Percentiles rank a stretch among this genome's conserved stretches.
phyloP scores from a whole-genome alignment of 2,113 vertebrate genomes.

The Forbesichthys papilliferus region DNA sequence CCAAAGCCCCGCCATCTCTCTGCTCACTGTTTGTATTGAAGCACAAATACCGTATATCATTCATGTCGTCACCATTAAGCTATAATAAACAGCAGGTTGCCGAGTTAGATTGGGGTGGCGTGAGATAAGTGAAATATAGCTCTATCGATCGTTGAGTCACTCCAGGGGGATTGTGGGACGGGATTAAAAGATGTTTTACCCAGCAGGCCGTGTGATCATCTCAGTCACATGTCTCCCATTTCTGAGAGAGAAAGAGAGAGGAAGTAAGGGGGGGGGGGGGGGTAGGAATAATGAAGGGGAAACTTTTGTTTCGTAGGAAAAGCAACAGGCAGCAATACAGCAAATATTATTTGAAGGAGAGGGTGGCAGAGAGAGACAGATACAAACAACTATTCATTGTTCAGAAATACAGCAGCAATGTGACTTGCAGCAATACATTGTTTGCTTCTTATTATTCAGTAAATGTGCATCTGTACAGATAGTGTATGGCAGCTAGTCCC shows the following conservation, averaged over 20 bases:
- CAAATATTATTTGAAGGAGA: not conserved
- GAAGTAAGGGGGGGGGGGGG: not conserved
- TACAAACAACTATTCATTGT: not conserved
- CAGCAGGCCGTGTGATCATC: conserved; percentile 56
- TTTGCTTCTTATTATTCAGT: too few species aligned
- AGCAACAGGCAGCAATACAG: not conserved
- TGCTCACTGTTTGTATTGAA: not conserved
- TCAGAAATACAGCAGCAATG: not conserved
- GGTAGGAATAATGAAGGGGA: conserved; percentile 1
- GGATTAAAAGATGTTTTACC: conserved; percentile 26
- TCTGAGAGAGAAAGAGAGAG: not conserved
- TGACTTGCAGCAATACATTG: too few species aligned
- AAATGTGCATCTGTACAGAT: conserved; percentile 9
- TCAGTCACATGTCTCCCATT: conserved; percentile 64
- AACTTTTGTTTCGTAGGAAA: not conserved
- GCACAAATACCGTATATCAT: conserved; percentile 8
- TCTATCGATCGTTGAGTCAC: conserved; percentile 49
- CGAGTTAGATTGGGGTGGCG: conserved; percentile 42
- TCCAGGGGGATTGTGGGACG: conserved; percentile 36
- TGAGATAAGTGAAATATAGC: conserved; percentile 29
- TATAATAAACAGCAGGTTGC: conserved; percentile 21
- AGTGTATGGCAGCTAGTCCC: conserved; percentile 11
- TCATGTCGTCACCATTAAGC: conserved; percentile 1
- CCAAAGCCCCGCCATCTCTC: conserved; percentile 9
- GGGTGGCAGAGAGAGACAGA: not conserved